A percentile compares a stretch with the other conserved stretches of the same genome.
These are phyloP conservation scores for Dryococelus australis DNA, from an alignment of 2,888 invertebrate genomes.

Conservation along the genomic window DNA sequence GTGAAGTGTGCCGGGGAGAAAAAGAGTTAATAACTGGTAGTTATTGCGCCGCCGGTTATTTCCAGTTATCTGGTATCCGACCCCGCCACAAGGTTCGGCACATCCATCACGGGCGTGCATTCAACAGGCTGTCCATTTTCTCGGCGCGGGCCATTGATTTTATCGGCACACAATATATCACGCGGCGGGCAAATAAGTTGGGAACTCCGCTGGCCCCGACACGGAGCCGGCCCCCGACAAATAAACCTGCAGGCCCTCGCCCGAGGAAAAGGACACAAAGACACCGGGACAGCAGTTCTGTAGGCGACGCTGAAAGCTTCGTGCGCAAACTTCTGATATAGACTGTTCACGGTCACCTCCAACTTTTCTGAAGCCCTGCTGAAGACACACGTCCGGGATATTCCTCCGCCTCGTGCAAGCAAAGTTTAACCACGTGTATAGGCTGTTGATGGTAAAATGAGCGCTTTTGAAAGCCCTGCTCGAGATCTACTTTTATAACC, in stretches of 20 bases:
- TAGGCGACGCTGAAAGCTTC: not conserved
- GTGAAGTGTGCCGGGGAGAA: not conserved
- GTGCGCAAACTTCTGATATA: no score
- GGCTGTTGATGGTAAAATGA: no score
- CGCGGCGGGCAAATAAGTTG: not conserved
- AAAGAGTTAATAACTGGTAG: conserved; percentile 16
- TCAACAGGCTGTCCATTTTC: conserved; percentile 27
- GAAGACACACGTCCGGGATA: no score
- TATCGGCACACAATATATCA: conserved; percentile 25
- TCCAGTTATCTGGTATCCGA: not conserved
- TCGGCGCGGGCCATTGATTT: conserved; percentile 20
- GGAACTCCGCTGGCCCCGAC: not conserved
- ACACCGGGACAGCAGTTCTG: no score
- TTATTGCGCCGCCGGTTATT: conserved; percentile 10
- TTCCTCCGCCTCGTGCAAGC: no score
- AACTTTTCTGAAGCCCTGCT: no score
- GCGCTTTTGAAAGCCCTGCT: no score
- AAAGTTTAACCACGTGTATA: no score
- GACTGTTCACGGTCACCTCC: no score
- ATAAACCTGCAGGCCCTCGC: not conserved
- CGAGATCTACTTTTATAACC: no score
- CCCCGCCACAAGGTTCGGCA: not conserved
- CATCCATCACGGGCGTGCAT: conserved; percentile 23
- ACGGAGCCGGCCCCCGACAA: not conserved
- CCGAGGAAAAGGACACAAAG: not conserved